Evolutionary conservation across 2,113 vertebrate species (phyloP).

Genomic region (Oenanthe melanoleuca): DNA sequence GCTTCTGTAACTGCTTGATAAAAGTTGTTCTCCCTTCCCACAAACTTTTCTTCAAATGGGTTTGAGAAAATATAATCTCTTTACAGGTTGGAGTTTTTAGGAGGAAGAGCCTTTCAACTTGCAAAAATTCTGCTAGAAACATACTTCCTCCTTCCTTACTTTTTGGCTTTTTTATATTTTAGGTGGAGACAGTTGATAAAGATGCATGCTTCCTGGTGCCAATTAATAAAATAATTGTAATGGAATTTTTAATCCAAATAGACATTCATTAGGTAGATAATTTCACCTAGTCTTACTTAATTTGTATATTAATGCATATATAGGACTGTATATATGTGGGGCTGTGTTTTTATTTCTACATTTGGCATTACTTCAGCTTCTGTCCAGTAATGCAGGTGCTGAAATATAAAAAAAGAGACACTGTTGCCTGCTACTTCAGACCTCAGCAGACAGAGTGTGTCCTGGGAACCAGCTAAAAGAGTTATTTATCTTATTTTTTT

Average conservation of each 20-base stretch:
- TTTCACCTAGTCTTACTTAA: not conserved
- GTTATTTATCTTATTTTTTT: not conserved
- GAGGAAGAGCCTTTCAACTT: not conserved
- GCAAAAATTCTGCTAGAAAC: not conserved
- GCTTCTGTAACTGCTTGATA: not conserved
- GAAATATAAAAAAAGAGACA: not conserved
- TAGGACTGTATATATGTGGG: too few species aligned
- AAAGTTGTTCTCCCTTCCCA: not conserved
- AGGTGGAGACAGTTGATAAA: not conserved
- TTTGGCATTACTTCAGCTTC: conserved; percentile 3
- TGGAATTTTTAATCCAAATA: not conserved
- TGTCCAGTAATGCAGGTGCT: conserved; percentile 39
- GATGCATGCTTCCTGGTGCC: not conserved
- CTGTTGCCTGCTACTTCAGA: not conserved
- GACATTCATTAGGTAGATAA: not conserved
- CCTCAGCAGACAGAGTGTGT: not conserved
- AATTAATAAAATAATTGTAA: not conserved
- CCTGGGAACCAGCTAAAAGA: not conserved
- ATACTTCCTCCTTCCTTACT: not conserved
- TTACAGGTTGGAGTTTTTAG: not conserved
- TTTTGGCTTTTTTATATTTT: not conserved
- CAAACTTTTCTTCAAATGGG: not conserved
- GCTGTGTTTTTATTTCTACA: not conserved
- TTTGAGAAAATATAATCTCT: not conserved
- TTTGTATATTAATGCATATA: not conserved